Conservation (phyloP, 2,888 invertebrate genomes). For the Neoitamus cyanurus region DNA sequence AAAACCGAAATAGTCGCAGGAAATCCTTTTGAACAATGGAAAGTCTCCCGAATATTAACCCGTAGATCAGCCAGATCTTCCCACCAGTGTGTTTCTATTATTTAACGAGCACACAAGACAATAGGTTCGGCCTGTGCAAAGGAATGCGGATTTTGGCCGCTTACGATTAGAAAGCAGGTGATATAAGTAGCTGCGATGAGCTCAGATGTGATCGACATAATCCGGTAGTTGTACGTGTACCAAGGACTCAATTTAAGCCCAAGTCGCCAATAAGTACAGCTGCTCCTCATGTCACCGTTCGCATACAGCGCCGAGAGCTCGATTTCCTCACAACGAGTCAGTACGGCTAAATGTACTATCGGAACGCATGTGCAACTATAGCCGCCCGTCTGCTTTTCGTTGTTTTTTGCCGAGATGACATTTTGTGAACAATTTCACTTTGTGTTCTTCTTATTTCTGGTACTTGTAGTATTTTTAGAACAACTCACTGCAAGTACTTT, state of each 20-base stretch:
- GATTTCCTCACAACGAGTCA: neutral
- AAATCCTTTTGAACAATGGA: neutral
- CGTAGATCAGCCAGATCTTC: neutral
- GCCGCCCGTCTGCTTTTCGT: neutral
- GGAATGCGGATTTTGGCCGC: constrained; percentile 38
- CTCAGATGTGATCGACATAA: constrained; percentile 17
- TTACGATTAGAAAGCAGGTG: constrained; percentile 19
- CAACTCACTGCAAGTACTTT: neutral
- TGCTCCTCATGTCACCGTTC: neutral
- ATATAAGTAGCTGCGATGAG: neutral
- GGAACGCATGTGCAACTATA: neutral
- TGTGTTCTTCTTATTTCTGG: constrained; percentile 14
- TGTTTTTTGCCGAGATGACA: constrained; percentile 26
- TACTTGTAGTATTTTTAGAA: constrained; percentile 23
- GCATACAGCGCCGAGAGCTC: neutral
- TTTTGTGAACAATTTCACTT: constrained; percentile 41
- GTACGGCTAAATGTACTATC: neutral
- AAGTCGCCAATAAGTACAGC: neutral
- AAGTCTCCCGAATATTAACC: neutral
- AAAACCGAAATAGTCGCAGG: neutral
- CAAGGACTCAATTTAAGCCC: constrained; percentile 12
- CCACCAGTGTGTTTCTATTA: neutral
- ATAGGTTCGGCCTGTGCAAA: neutral
- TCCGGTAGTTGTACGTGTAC: neutral
- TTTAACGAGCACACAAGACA: neutral